Percentiles rank a stretch among this genome's conserved stretches.
phyloP scores from a whole-genome alignment of 2,113 vertebrate genomes.

The Microcebus murinus region DNA sequence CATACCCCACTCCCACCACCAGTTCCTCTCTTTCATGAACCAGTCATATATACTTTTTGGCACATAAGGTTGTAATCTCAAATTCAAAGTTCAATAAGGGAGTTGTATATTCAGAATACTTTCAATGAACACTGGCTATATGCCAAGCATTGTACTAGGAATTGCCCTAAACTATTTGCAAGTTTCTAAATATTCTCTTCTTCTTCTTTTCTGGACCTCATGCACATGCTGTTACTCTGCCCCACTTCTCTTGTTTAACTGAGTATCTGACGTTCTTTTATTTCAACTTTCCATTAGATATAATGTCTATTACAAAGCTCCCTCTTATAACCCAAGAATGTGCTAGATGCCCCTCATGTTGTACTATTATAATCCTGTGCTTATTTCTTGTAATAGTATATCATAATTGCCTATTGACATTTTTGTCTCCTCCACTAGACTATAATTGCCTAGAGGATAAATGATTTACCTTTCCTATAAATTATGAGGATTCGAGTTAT shows the following conservation, averaged over 20 bases:
- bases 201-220: background rate
- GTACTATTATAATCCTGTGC: background rate
- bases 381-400: background rate
- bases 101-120: background rate
- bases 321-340: background rate
- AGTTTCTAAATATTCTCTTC: background rate
- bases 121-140: background rate
- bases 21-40: background rate
- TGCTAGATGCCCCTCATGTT: background rate
- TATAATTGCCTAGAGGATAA: background rate
- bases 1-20: background rate
- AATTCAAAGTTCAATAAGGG: background rate
- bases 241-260: background rate
- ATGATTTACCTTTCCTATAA: conserved; percentile 7
- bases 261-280: background rate
- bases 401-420: background rate
- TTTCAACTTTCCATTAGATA: background rate
- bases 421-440: background rate
- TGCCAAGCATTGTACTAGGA: background rate
- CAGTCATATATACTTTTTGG: background rate
- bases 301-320: background rate
- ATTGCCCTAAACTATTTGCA: background rate
- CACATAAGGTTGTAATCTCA: background rate
- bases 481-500: background rate
- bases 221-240: background rate